Evolutionary conservation across 2,888 invertebrate genomes (phyloP).

Genomic region (Harpalus rufipes): DNA sequence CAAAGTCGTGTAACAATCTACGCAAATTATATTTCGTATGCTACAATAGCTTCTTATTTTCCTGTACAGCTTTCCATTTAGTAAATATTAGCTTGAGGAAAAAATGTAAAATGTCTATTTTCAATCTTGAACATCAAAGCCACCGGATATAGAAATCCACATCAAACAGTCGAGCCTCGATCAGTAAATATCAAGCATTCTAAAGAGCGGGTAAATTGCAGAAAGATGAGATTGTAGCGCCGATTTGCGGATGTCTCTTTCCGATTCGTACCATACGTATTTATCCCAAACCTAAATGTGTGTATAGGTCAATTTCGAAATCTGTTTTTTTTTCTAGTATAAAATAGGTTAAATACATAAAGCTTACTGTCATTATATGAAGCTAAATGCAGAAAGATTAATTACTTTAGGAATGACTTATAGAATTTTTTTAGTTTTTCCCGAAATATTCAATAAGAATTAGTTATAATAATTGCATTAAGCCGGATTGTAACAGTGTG

Average conservation of each 20-base stretch:
- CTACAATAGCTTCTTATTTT: constrained; percentile 22
- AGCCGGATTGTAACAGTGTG: too few relatives aligned
- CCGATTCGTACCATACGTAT: background rate
- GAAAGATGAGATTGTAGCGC: constrained; percentile 47
- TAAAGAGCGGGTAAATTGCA: constrained; percentile 39
- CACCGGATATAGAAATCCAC: constrained; percentile 46
- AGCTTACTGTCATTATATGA: too few relatives aligned
- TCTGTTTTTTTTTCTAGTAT: too few relatives aligned
- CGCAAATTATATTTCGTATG: constrained; percentile 27
- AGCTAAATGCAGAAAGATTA: too few relatives aligned
- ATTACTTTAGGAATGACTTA: too few relatives aligned
- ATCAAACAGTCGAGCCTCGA: constrained; percentile 37
- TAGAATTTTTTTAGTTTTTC: too few relatives aligned
- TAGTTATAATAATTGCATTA: too few relatives aligned
- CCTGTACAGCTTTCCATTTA: constrained; percentile 13
- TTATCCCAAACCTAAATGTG: background rate
- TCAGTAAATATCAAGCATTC: constrained; percentile 53
- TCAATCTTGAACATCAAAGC: constrained; percentile 47
- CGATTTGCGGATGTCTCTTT: background rate
- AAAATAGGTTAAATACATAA: too few relatives aligned
- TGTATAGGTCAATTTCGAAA: background rate
- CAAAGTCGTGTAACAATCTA: constrained; percentile 5
- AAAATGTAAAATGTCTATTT: constrained; percentile 45
- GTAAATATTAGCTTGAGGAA: constrained; percentile 31
- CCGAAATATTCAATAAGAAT: too few relatives aligned